Base-by-base conservation (phyloP, 1,140 invertebrate genomes). In the Drosophila orosa region DNA sequence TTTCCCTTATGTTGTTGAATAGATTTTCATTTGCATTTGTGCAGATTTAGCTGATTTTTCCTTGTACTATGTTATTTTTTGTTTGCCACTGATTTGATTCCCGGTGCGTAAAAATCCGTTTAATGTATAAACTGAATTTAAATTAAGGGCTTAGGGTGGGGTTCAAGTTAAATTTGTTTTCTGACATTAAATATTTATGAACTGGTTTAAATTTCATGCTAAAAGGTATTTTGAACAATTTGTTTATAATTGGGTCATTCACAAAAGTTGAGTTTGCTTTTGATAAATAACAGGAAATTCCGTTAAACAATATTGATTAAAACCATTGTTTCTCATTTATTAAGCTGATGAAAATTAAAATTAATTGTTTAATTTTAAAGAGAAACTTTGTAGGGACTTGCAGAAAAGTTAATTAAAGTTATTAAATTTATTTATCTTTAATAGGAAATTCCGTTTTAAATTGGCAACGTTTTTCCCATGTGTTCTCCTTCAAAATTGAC, bases 11-110 rank as follows among this genome's bases (percentile, higher is more conserved):
- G 19, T 52, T 63, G 58, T 67, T 58, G 42, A 57, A 71, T 73
- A 44, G 31, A 40, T 62, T 72, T 47, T 45, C 65, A 71, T 74
- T 74, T 74, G 68, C 67, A 73, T 72, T 73, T 73, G 45, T 69
- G 48, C 35, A 59, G 44, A 68, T 40, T 67, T 55, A 54, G 45
- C 47, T 69, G 62, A 69, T 50, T 72, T 60, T 52, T 17, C 27
- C 17, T 13, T 67, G 13, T 5, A n/a, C n/a, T n/a, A n/a, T 25
- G n/a, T 67, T 65, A 19, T 63, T 65, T 65, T 67, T 65, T 35
- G 3, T 7, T n/a, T n/a, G 12, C 27, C n/a, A 17, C 24, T 17
- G n/a, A 35, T 74, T 74, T 63, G 33, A 56, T 67, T 69, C n/a
- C n/a, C 13, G 31, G 9, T 47, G 25, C 47, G 19, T 19, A 22